phyloP scores from a whole-genome alignment of 2,888 invertebrate genomes.

The Itoplectis maculator region DNA sequence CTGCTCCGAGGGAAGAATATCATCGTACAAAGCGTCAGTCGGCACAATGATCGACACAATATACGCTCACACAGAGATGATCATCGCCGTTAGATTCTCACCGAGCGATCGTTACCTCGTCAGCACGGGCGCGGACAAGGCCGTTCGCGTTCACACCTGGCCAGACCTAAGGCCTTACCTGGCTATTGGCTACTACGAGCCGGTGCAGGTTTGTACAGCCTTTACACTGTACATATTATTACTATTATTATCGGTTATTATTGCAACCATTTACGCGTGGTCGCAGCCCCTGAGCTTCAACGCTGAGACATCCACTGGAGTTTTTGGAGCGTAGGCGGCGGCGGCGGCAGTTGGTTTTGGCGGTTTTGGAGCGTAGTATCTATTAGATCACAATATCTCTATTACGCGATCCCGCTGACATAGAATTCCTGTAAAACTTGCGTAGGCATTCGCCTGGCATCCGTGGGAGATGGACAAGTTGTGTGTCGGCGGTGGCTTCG shows the following conservation, averaged over 20 bases:
- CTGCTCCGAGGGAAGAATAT: constrained; percentile 68
- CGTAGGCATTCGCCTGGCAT: constrained; percentile 79
- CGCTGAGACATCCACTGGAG: neutral
- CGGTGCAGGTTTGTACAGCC: constrained; percentile 67
- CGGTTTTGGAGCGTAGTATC: too few species aligned
- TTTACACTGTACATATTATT: constrained; percentile 10
- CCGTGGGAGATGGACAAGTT: constrained; percentile 74
- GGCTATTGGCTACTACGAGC: constrained; percentile 69
- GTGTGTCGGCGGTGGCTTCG: constrained; percentile 77
- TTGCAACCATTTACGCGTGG: neutral
- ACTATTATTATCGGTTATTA: constrained; percentile 18
- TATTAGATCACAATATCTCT: neutral
- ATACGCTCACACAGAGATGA: constrained; percentile 15
- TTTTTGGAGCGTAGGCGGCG: too few species aligned
- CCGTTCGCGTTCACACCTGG: constrained; percentile 71
- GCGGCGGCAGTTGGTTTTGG: too few species aligned
- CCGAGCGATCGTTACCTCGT: constrained; percentile 74
- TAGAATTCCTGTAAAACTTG: constrained; percentile 2
- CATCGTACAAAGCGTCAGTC: constrained; percentile 57
- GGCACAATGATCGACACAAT: constrained; percentile 38
- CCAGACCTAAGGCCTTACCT: constrained; percentile 61
- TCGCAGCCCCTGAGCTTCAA: neutral
- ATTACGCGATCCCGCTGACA: neutral
- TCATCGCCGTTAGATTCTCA: constrained; percentile 73
- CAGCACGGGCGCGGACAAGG: constrained; percentile 62